Evolutionary conservation across 35 echinoderm and acorn worm species (phyloP), one percentile per base, ranked within the genome.

Genomic region (Hemicentrotus pulcherrimus): DNA sequence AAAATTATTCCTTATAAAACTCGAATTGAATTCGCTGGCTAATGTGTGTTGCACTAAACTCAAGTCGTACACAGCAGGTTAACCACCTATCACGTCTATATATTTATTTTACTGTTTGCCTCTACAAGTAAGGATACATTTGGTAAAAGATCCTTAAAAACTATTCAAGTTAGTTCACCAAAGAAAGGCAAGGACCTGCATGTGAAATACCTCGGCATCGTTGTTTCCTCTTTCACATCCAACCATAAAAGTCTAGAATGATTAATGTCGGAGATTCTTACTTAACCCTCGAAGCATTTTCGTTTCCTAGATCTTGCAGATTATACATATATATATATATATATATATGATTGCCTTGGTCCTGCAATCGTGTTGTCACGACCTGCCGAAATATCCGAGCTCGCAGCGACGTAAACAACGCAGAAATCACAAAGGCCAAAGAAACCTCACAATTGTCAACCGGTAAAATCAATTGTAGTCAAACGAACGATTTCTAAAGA

Each of bases 391-490:
- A 78, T 78, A 30, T 78, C 65, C 65, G 65, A 78, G 65, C 65
- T 90, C 88, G 32, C 88, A 33, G 32, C 88, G 88, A 90, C 88
- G 88, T 90, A 90, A 90, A 90, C 88, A 90, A 90, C 88, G 88
- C 88, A 90, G 88, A 90, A 47, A 45, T 47, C 32, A 90, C 88
- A 90, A 90, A n/a, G 19, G 88, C 32, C 88, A 33, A 78, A 90
- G 88, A 90, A 90, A 46, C 88, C 88, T 41, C 31, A 90, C 88
- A 90, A 90, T 90, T 90, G 32, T 47, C 15, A 90, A 90, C 88
- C 88, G 88, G 88, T 47, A 90, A 90, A 90, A 90, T 90, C 88
- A 90, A 90, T 90, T 90, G 88, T 90, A 78, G 88, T 47, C 88
- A 45, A 90, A 45, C 32, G 88, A 90, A 90, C 12, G 31, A 45